Base-by-base conservation (phyloP, 2,113 vertebrate genomes). In the Proteles cristata region DNA sequence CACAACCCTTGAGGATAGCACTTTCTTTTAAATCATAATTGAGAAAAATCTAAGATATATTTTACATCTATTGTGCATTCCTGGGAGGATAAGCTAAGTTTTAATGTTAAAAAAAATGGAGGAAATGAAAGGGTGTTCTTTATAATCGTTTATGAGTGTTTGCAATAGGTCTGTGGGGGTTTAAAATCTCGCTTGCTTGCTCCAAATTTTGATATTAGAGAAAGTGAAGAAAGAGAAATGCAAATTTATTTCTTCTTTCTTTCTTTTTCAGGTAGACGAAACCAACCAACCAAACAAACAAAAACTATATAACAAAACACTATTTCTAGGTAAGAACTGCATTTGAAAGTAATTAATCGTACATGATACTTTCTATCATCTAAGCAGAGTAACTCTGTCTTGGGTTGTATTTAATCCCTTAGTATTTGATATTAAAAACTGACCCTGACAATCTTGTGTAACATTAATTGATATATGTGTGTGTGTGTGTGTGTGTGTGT, bases 81-180 rank as follows among this genome's bases (percentile, higher is more conserved):
- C 63, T 39, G 53, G 14, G 26, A 92, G 16, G 39, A 77, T 77
- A 63, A 96, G 28, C 55, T 94, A 92, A 73, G 25, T 95, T 95
- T 97, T 94, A 94, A 91, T 86, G 61, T 93, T 91, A 80, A 87
- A 90, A 95, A 88, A 81, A 33, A 50, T 94, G 53, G 66, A 69
- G 88, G 10, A 84, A 85, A 55, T 28, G 63, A 94, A 95, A 97
- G 19, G 4, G 17, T 93, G 31, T 83, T 89, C n/a, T 35, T 35
- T 94, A 2, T 58, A 95, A 87, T 76, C 74, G 68, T 71, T 80
- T 91, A 31, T 53, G 31, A 97, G 35, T 53, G 19, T 76, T 43
- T 90, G 28, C 2, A 90, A 19, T 14, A 39, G n/a, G 77, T 94
- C 21, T 90, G 14, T 95, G 84, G 2, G 92, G 19, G 39, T 84